Evolutionary conservation across 2,113 vertebrate species (phyloP).

Genomic region (Coptodon bakossiorum): DNA sequence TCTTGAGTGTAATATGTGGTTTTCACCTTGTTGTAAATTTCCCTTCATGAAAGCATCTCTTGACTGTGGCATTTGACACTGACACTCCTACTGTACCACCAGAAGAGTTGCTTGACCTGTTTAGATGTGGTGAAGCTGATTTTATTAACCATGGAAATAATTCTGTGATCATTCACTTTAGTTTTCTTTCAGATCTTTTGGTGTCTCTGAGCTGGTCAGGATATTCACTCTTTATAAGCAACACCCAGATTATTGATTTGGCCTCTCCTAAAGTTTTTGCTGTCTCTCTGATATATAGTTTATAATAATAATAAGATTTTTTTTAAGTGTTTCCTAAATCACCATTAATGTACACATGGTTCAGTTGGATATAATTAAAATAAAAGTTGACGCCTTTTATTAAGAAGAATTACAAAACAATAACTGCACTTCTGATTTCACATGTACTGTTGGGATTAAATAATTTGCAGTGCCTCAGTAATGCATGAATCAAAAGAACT

Average conservation of each 20-base stretch:
- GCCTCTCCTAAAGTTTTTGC: neutral
- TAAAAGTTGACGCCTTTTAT: neutral
- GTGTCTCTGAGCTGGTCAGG: neutral
- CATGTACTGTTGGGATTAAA: neutral
- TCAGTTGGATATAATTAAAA: neutral
- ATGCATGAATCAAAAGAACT: neutral
- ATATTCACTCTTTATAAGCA: neutral
- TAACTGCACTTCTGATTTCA: neutral
- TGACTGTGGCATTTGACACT: neutral
- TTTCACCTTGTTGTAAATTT: neutral
- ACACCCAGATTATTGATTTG: neutral
- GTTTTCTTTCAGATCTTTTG: neutral
- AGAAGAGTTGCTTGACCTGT: neutral
- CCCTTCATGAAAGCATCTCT: neutral
- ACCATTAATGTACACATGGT: neutral
- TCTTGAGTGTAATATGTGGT: neutral
- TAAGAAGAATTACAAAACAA: neutral
- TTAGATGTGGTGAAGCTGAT: neutral
- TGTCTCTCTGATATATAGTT: neutral
- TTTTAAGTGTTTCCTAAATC: neutral
- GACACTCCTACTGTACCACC: fast-evolving
- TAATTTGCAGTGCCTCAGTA: neutral
- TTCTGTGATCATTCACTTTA: neutral
- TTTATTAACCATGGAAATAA: neutral
- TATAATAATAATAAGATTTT: neutral